Conservation (phyloP, 2,113 vertebrate species). For the Machaerirhynchus nigripectus region DNA sequence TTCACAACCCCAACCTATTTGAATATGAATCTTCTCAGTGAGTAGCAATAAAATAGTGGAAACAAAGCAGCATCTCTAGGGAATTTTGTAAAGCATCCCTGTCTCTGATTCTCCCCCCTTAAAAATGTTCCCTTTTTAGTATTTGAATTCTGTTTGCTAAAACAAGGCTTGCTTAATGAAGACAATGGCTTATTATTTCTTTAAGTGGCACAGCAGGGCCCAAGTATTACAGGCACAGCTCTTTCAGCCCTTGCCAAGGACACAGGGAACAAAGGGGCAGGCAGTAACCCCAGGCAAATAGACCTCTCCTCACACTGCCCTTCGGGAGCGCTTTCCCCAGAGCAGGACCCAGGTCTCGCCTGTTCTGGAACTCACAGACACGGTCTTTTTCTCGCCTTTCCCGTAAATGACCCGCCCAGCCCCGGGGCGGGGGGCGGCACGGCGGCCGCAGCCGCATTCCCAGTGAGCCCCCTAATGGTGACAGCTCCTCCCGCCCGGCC, state of each 20-base stretch:
- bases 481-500: neutral
- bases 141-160: conserved; percentile 81
- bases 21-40: conserved; percentile 88
- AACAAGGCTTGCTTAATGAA: conserved; percentile 86
- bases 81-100: conserved; percentile 76
- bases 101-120: conserved; percentile 45
- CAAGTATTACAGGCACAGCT: conserved; percentile 67
- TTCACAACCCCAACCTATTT: conserved; percentile 84
- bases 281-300: conserved; percentile 52
- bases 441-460: conserved; percentile 33
- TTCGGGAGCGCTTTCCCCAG: conserved; percentile 36
- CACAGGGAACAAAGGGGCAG: conserved; percentile 74
- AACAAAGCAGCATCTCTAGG: conserved; percentile 84
- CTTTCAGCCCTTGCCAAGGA: conserved; percentile 86
- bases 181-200: conserved; percentile 87
- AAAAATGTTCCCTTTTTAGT: conserved; percentile 66
- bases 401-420: conserved; percentile 44
- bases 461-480: conserved; percentile 75
- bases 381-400: conserved; percentile 30
- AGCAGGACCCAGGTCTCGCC: conserved; percentile 49
- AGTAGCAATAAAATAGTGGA: conserved; percentile 73
- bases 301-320: conserved; percentile 37
- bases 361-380: conserved; percentile 45
- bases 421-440: conserved; percentile 42
- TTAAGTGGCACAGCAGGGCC: conserved; percentile 82